phyloP scores from a whole-genome alignment of 1,140 invertebrate species.

The Euwallacea similis region DNA sequence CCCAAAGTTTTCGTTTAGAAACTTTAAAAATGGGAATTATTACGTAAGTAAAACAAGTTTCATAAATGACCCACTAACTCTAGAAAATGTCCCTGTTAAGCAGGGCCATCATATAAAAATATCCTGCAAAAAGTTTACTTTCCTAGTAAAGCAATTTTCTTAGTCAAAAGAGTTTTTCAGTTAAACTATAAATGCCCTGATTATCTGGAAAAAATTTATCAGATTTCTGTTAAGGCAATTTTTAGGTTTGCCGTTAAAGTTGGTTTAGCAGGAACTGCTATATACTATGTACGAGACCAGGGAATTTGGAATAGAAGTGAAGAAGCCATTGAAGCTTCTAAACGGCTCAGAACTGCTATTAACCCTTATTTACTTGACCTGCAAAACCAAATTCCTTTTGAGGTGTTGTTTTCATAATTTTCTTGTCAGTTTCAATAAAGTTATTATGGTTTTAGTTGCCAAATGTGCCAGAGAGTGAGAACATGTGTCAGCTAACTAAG shows the following conservation, averaged over 20 bases:
- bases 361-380: slow-evolving; percentile 59
- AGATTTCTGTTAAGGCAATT: not conserved
- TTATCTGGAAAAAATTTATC: too few relatives aligned
- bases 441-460: slow-evolving; percentile 55
- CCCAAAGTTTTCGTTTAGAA: too few relatives aligned
- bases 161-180: too few relatives aligned
- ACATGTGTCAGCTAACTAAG: slow-evolving; percentile 54
- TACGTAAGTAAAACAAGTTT: too few relatives aligned
- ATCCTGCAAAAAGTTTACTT: too few relatives aligned
- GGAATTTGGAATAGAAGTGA: slow-evolving; percentile 61
- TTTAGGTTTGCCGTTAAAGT: slow-evolving; percentile 59
- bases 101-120: too few relatives aligned
- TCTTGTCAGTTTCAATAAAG: slow-evolving; percentile 5
- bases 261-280: slow-evolving; percentile 56
- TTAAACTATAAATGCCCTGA: too few relatives aligned
- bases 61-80: too few relatives aligned
- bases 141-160: too few relatives aligned
- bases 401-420: slow-evolving; percentile 49
- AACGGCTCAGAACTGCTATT: slow-evolving; percentile 55
- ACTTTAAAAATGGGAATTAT: too few relatives aligned
- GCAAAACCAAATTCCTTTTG: slow-evolving; percentile 58
- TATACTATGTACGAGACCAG: slow-evolving; percentile 60
- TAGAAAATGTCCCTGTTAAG: too few relatives aligned
- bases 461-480: slow-evolving; percentile 56
- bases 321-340: slow-evolving; percentile 56